Percentiles rank a stretch among this genome's conserved stretches.
These are phyloP conservation scores for Apodemia hepburni DNA, from an alignment of 2,888 invertebrate species.

Conservation along the genomic window DNA sequence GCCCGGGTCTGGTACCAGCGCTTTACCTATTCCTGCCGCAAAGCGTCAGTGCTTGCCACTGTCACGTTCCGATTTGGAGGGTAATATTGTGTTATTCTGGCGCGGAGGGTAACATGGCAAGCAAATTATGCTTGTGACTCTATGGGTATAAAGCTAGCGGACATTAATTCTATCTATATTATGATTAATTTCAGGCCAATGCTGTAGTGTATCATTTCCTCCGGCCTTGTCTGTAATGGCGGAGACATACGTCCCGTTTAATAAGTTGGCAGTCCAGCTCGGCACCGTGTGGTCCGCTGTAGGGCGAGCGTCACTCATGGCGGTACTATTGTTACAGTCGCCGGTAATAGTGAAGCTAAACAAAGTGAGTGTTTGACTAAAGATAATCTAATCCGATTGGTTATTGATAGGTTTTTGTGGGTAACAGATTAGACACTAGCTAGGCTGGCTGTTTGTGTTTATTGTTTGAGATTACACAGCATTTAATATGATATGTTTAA, in stretches of 20 bases:
- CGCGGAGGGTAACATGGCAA: too few relatives aligned
- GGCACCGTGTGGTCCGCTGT: constrained; percentile 38
- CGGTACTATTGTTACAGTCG: constrained; percentile 13
- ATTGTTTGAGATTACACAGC: neutral
- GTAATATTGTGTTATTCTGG: too few relatives aligned
- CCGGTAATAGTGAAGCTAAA: constrained; percentile 11
- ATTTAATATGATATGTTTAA: neutral
- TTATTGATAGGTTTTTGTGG: too few relatives aligned
- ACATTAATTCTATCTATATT: too few relatives aligned
- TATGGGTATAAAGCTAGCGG: too few relatives aligned
- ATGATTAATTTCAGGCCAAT: too few relatives aligned
- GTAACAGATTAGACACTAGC: neutral
- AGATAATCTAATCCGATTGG: too few relatives aligned
- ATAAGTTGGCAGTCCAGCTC: constrained; percentile 26
- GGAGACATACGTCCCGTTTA: constrained; percentile 21
- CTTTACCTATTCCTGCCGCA: too few relatives aligned
- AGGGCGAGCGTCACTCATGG: neutral
- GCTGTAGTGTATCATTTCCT: constrained; percentile 7
- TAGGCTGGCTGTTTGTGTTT: neutral
- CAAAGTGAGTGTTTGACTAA: neutral
- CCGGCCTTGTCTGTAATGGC: constrained; percentile 21
- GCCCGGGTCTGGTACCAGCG: too few relatives aligned
- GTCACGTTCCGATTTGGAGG: too few relatives aligned
- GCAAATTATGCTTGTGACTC: too few relatives aligned
- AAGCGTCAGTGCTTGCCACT: too few relatives aligned